A percentile compares a stretch with the other conserved stretches of the same genome.
phyloP scores from a whole-genome alignment of 1,140 invertebrate species.

The Hesperophylax magnus region DNA sequence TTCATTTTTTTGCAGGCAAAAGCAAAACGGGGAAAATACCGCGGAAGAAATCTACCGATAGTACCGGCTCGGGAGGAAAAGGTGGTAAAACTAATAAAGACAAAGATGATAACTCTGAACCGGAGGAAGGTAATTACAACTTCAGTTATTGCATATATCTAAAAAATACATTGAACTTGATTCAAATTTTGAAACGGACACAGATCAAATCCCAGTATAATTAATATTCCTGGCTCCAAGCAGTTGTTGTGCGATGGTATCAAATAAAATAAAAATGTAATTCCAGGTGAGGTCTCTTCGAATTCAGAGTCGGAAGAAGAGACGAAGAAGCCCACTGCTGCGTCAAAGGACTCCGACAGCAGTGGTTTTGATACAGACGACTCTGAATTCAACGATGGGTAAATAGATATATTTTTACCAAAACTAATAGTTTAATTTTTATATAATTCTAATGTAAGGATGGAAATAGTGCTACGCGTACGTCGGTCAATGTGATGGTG shows the following conservation, averaged over 20 bases:
- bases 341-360: constrained; percentile 62
- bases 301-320: constrained; percentile 73
- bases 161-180: too few species aligned
- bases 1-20: constrained; percentile 59
- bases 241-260: too few species aligned
- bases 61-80: constrained; percentile 62
- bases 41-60: constrained; percentile 64
- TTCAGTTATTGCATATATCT: too few species aligned
- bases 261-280: neutral
- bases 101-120: constrained; percentile 76
- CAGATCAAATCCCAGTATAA: too few species aligned
- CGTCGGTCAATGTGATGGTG: too few species aligned
- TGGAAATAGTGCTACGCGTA: too few species aligned
- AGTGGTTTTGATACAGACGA: constrained; percentile 65
- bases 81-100: constrained; percentile 70
- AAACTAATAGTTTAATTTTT: too few species aligned
- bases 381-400: constrained; percentile 74
- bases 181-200: too few species aligned
- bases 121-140: constrained; percentile 74
- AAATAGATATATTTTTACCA: constrained; percentile 40
- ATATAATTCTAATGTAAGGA: too few species aligned
- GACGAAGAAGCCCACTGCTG: constrained; percentile 22
- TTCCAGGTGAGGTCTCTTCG: constrained; percentile 72
- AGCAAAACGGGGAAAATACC: constrained; percentile 60
- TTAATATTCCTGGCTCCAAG: too few species aligned